Conservation (phyloP, 2,113 vertebrate genomes). For the Cygnus buccinator region DNA sequence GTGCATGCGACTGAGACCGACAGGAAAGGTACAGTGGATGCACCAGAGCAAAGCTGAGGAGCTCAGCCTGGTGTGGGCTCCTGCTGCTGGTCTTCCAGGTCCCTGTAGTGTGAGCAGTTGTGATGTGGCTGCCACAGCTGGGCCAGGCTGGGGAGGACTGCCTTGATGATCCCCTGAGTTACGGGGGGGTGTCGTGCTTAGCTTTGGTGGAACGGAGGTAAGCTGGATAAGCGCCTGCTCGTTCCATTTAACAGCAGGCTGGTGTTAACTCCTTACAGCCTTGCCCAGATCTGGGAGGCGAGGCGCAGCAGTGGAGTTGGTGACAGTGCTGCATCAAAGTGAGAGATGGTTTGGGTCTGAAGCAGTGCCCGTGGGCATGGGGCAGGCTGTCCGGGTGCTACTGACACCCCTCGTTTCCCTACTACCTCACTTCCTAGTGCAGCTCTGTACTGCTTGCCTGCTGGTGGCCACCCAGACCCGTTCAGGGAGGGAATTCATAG, state of each 20-base stretch:
- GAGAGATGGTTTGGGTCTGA: background rate
- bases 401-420: background rate
- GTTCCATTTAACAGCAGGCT: background rate
- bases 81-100: background rate
- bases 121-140: background rate
- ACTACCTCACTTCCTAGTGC: background rate
- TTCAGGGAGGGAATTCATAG: background rate
- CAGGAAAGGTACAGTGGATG: conserved; percentile 86
- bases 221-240: conserved; percentile 30
- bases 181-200: background rate
- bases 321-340: background rate
- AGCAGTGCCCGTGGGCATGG: rapidly evolving
- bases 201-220: background rate
- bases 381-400: background rate
- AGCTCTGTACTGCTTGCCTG: background rate
- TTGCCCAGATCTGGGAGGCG: background rate
- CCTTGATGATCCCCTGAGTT: background rate
- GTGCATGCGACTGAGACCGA: conserved; percentile 98
- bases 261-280: conserved; percentile 22
- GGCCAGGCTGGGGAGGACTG: background rate
- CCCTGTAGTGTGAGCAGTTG: rapidly evolving
- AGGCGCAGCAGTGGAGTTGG: background rate
- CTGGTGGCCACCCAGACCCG: background rate
- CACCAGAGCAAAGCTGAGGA: background rate
- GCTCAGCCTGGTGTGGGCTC: background rate